Evolutionary conservation across 2,797 vertebrate genomes (phyloP).

Genomic region (Avahi laniger): DNA sequence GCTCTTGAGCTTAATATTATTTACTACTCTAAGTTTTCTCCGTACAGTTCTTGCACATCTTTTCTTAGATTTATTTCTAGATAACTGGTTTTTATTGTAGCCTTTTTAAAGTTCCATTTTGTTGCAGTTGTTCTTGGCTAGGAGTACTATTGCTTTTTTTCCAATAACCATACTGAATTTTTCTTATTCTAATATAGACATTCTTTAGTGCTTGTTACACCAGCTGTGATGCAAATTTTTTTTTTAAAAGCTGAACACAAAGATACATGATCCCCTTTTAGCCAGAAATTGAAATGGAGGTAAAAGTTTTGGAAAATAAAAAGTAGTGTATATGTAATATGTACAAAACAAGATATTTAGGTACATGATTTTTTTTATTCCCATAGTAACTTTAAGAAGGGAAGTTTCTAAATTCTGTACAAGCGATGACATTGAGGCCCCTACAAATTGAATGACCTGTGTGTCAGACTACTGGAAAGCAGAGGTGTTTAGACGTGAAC

Average conservation of each 20-base stretch:
- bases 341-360: background rate
- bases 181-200: background rate
- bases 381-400: background rate
- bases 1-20: background rate
- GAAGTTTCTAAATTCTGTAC: background rate
- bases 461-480: background rate
- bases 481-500: background rate
- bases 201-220: background rate
- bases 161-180: background rate
- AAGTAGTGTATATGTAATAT: background rate
- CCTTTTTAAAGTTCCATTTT: background rate
- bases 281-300: background rate
- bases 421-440: background rate
- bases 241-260: background rate
- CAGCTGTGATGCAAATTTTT: background rate
- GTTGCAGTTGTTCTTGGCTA: background rate
- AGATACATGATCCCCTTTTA: background rate
- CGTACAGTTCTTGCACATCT: background rate
- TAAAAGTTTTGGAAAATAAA: background rate
- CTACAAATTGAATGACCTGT: background rate
- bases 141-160: background rate
- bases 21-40: background rate
- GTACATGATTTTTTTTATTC: background rate
- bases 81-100: background rate
- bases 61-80: background rate